Conservation (phyloP, 92 coral and sea anemone genomes). For the Anthopleura xanthogrammica region DNA sequence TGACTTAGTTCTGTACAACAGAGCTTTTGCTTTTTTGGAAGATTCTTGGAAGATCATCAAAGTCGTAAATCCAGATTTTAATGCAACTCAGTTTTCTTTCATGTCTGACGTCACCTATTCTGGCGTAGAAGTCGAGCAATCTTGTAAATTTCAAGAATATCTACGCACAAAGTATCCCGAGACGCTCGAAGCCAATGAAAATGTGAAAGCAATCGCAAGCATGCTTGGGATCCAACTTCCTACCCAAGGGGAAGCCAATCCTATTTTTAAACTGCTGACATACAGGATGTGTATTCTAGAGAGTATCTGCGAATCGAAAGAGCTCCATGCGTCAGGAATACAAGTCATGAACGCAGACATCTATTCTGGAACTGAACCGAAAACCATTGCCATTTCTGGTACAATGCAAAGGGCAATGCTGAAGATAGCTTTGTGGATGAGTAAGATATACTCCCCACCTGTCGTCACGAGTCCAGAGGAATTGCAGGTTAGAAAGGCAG, state of each 20-base stretch:
- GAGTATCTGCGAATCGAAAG: conserved; percentile 19
- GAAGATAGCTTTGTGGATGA: conserved; percentile 16
- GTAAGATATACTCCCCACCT: conserved; percentile 7
- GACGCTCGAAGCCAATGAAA: background rate
- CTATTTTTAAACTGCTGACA: conserved; percentile 12
- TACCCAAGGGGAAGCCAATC: conserved; percentile 1
- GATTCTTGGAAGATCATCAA: conserved; percentile 17
- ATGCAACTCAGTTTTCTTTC: conserved; percentile 6
- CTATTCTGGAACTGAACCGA: conserved; percentile 19
- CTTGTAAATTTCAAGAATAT: conserved; percentile 22
- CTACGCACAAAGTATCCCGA: background rate
- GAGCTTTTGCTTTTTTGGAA: conserved; percentile 11
- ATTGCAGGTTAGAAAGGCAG: background rate
- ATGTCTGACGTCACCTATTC: conserved; percentile 25
- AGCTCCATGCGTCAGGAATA: conserved; percentile 17
- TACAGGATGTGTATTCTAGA: conserved; percentile 9
- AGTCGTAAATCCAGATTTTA: conserved; percentile 19
- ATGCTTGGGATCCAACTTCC: conserved; percentile 15
- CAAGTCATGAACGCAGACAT: conserved; percentile 14
- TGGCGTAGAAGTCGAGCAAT: conserved; percentile 19
- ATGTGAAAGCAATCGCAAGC: conserved; percentile 7
- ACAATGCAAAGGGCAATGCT: conserved; percentile 26
- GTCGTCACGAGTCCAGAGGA: conserved; percentile 4
- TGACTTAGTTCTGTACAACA: background rate
- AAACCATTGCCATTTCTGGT: conserved; percentile 14